Base-by-base conservation (phyloP, 1,140 invertebrate species). In the Temnothorax longispinosus region DNA sequence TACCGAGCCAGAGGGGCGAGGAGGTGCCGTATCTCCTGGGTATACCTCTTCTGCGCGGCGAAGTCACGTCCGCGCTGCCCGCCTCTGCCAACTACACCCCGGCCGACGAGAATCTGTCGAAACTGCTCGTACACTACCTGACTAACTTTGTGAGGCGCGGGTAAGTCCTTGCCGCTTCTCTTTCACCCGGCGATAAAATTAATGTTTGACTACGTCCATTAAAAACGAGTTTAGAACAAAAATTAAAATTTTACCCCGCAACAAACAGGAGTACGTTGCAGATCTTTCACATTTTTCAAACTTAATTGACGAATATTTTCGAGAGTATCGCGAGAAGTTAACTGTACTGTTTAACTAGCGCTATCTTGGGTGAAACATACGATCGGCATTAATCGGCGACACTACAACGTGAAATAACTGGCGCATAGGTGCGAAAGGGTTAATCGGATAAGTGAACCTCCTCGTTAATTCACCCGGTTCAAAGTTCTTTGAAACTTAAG, bases 11-110 rank as follows among this genome's bases (percentile, higher is more conserved):
- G 74, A 97, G 98, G 88, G 99, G 99, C n/a, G 99, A 99, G 94
- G 99, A 99, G 94, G 95, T 99, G 91, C 98, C 99, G 38, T 99
- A 98, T 93, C 97, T 99, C 89, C 96, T 99, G 90, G 99, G 99
- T 15, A 97, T 99, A 88, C 99, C 99, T 32, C 94, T 99, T 58
- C 96, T 97, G 6, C 95, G 96, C n/a, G 96, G 95, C 27, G 95
- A 96, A 71, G 96, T 96, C 32, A 67, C 82, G 56, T 84, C 86
- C 11, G 60, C 58, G 67, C 76, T 76, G 74, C 96, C 96, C 78
- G 96, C 96, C 93, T 96, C 96, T 2, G 96, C 97, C 94, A 98
- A 98, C 95, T 98, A 97, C 95, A 97, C 96, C 0, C 94, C 95
- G 71, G 96, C 96, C 92, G 98, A 98, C 91, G 97, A 97, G 81